Conservation (phyloP, 2,113 vertebrate genomes). For the Notarius quadriscutis region DNA sequence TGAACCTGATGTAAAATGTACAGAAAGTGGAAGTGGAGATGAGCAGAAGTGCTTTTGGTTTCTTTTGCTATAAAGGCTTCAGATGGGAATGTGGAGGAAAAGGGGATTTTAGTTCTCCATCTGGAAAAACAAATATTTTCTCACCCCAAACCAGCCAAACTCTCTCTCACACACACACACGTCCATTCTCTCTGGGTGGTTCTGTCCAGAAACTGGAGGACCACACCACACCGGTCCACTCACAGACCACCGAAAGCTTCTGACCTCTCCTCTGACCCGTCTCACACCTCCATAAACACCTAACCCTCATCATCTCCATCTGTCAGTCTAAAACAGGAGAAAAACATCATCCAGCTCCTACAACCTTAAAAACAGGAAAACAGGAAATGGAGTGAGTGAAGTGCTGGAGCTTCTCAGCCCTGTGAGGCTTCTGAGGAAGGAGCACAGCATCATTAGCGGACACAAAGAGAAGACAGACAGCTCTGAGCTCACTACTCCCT, state of each 20-base stretch:
- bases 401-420: neutral
- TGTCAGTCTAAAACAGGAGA: neutral
- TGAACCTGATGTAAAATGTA: neutral
- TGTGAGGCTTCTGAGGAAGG: neutral
- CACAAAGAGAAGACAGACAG: conserved; percentile 12
- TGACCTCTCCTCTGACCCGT: neutral
- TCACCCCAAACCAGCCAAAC: neutral
- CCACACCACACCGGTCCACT: neutral
- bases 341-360: neutral
- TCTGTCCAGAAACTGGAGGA: neutral
- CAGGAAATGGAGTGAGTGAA: neutral
- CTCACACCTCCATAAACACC: neutral
- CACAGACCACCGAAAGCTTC: neutral
- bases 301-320: neutral
- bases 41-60: neutral
- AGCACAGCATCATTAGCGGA: conserved; percentile 24
- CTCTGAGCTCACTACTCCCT: neutral
- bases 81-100: neutral
- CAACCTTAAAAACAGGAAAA: neutral
- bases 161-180: neutral
- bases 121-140: neutral
- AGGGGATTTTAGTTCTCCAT: neutral
- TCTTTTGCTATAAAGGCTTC: neutral
- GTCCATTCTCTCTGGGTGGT: neutral
- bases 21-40: neutral